phyloP scores from a whole-genome alignment of 2,888 invertebrate genomes.

The Microctonus aethiopoides region DNA sequence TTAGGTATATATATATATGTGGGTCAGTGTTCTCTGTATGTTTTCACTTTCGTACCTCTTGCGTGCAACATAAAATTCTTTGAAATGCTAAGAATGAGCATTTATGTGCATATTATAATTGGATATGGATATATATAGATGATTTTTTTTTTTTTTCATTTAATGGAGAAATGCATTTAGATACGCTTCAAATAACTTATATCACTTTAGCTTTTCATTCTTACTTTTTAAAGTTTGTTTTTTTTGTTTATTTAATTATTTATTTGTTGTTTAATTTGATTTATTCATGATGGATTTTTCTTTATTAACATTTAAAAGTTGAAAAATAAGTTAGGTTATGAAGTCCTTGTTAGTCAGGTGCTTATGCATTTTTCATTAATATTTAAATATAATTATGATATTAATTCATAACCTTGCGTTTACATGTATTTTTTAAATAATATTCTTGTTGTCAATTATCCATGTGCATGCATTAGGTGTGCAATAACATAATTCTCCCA shows the following conservation, averaged over 20 bases:
- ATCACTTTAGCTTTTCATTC: neutral
- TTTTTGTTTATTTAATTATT: neutral
- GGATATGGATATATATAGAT: neutral
- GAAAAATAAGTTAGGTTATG: neutral
- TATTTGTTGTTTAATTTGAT: neutral
- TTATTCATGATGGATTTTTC: neutral
- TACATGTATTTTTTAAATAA: neutral
- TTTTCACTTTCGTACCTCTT: slow-evolving; percentile 39
- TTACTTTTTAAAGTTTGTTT: neutral
- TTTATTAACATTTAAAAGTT: neutral
- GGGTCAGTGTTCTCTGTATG: slow-evolving; percentile 39
- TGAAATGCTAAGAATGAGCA: neutral
- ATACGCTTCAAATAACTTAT: slow-evolving; percentile 6
- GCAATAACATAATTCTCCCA: neutral
- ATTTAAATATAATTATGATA: neutral
- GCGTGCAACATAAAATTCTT: slow-evolving; percentile 6
- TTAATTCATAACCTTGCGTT: neutral
- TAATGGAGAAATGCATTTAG: slow-evolving; percentile 2
- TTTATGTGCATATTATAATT: neutral
- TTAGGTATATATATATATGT: slow-evolving; percentile 35
- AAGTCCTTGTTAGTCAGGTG: neutral
- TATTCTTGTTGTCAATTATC: neutral
- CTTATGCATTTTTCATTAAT: neutral
- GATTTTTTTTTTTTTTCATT: neutral
- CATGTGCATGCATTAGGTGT: neutral